Evolutionary conservation across 2,113 vertebrate genomes (phyloP).

Genomic region (Syngnathoides biaculeatus): DNA sequence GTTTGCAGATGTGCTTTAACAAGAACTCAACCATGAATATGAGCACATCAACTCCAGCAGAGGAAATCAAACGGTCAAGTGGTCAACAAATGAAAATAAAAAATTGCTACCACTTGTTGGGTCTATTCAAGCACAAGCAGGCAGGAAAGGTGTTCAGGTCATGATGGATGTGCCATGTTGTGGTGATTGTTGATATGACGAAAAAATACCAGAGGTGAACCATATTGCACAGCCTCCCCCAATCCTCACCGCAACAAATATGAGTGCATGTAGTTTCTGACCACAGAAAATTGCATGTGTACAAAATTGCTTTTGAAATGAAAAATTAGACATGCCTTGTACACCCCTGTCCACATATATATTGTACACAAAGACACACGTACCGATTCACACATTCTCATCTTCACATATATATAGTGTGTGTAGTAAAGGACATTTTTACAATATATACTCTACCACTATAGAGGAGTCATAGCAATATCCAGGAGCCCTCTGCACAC

Average conservation of each 20-base stretch:
- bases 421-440: too few relatives aligned
- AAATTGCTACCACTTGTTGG: slow-evolving; percentile 76
- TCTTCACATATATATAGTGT: too few relatives aligned
- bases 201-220: slow-evolving; percentile 32
- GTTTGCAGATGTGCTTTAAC: slow-evolving; percentile 30
- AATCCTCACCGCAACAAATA: slow-evolving; percentile 50
- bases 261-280: slow-evolving; percentile 38
- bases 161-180: slow-evolving; percentile 58
- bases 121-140: slow-evolving; percentile 64
- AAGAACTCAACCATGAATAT: slow-evolving; percentile 50
- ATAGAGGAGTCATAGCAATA: too few relatives aligned
- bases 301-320: slow-evolving; percentile 61
- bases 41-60: slow-evolving; percentile 56
- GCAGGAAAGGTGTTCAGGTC: slow-evolving; percentile 60
- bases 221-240: neutral
- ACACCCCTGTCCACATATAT: too few relatives aligned
- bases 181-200: slow-evolving; percentile 65
- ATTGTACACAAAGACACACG: slow-evolving; percentile 37
- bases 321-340: neutral
- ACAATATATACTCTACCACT: too few relatives aligned
- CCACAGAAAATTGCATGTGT: slow-evolving; percentile 57
- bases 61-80: slow-evolving; percentile 77
- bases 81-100: slow-evolving; percentile 80
- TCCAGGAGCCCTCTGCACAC: too few relatives aligned
- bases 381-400: slow-evolving; percentile 2